Conservation (phyloP, 2,113 vertebrate genomes). For the Mustela lutreola region DNA sequence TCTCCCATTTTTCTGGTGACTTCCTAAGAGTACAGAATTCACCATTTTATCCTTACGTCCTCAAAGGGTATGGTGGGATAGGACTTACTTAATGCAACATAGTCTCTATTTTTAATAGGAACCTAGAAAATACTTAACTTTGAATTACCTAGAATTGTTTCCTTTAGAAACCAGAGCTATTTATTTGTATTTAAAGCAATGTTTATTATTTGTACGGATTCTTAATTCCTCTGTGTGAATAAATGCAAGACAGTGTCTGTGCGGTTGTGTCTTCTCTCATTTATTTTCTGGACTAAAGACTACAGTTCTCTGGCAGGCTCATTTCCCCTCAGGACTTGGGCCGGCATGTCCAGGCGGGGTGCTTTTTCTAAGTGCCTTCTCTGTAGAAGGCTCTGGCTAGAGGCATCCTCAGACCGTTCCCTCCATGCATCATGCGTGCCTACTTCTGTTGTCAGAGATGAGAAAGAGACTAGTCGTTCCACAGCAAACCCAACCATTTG, state of each 20-base stretch:
- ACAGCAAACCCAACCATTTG: not conserved
- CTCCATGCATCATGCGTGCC: not conserved
- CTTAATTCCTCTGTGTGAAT: constrained; percentile 81
- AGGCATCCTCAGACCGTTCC: not conserved
- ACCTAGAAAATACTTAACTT: constrained; percentile 72
- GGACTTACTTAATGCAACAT: constrained; percentile 69
- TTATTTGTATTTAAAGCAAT: constrained; percentile 87
- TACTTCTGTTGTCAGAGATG: not conserved
- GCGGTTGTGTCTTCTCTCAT: constrained; percentile 73
- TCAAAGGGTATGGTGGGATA: constrained; percentile 63
- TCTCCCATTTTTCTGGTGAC: constrained; percentile 67
- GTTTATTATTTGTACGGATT: constrained; percentile 82
- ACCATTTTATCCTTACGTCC: constrained; percentile 70
- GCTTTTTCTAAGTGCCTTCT: not conserved
- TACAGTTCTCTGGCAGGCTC: not conserved
- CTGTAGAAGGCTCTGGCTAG: not conserved
- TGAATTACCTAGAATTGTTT: constrained; percentile 63
- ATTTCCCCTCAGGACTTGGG: not conserved
- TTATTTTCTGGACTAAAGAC: constrained; percentile 3
- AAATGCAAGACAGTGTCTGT: constrained; percentile 80
- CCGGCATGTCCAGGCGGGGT: not conserved
- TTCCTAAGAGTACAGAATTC: constrained; percentile 69
- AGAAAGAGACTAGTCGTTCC: not conserved
- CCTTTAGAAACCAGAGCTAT: constrained; percentile 79
- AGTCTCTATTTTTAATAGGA: constrained; percentile 79